Evolutionary conservation across 2,888 invertebrate species (phyloP).

Genomic region (Portevinia maculata): DNA sequence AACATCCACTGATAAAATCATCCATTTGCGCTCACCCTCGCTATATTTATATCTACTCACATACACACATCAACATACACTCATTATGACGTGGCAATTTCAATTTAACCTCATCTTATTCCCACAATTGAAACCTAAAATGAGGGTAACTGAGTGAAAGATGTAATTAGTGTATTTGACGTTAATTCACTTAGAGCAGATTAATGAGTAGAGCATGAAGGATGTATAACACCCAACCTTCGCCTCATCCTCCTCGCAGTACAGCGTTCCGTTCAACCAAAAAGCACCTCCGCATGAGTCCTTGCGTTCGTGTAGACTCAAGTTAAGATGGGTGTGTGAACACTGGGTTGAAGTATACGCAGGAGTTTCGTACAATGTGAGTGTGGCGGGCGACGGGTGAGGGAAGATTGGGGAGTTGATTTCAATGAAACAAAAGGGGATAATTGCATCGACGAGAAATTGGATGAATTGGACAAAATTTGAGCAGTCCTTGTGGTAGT

Average conservation of each 20-base stretch:
- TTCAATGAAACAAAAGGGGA: constrained; percentile 62
- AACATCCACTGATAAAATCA: constrained; percentile 9
- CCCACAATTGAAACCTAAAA: constrained; percentile 75
- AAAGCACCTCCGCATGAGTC: constrained; percentile 44
- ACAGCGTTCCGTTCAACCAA: constrained; percentile 21
- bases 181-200: constrained; percentile 77
- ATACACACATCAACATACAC: constrained; percentile 30
- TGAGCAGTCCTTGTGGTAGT: background rate
- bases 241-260: background rate
- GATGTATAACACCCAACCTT: constrained; percentile 51
- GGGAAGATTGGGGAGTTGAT: constrained; percentile 29
- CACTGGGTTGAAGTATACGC: constrained; percentile 5
- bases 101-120: constrained; percentile 74
- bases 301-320: constrained; percentile 40
- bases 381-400: background rate
- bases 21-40: background rate
- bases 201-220: constrained; percentile 76
- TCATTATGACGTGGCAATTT: constrained; percentile 74
- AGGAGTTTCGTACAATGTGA: background rate
- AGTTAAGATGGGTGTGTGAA: constrained; percentile 36
- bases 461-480: constrained; percentile 50
- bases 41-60: constrained; percentile 2
- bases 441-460: constrained; percentile 67
- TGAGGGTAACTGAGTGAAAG: constrained; percentile 77
- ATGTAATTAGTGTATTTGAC: constrained; percentile 77